Evolutionary conservation across 2,888 invertebrate species (phyloP).

Genomic region (Ernsta delagoae): DNA sequence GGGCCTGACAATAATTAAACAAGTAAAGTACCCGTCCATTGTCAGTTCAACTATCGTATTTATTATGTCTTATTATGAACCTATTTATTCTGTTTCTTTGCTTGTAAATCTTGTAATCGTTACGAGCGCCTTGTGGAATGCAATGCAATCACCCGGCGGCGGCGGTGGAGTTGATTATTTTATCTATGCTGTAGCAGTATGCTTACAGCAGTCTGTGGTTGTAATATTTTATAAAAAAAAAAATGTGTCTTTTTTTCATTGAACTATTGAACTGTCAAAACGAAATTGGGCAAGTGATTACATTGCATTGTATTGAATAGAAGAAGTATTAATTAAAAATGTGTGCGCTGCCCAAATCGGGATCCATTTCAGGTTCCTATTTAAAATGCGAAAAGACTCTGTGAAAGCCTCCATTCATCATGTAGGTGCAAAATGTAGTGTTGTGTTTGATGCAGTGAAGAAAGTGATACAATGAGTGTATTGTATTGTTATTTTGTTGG

Average conservation of each 20-base stretch:
- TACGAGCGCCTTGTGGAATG: too few species aligned
- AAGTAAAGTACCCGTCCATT: too few species aligned
- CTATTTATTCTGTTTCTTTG: too few species aligned
- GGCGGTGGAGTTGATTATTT: too few species aligned
- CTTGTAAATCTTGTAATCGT: too few species aligned
- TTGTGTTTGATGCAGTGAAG: slow-evolving; percentile 52
- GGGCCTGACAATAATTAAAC: too few species aligned
- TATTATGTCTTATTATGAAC: too few species aligned
- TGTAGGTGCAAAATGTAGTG: slow-evolving; percentile 67
- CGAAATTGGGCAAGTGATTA: slow-evolving; percentile 53
- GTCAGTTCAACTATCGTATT: too few species aligned
- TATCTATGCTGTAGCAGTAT: too few species aligned
- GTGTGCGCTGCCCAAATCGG: slow-evolving; percentile 49
- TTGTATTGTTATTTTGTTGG: slow-evolving; percentile 44
- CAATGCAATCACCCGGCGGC: too few species aligned
- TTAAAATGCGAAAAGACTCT: slow-evolving; percentile 65
- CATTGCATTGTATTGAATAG: slow-evolving; percentile 53
- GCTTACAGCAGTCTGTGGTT: too few species aligned
- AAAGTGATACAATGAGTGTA: slow-evolving; percentile 52
- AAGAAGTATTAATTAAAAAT: slow-evolving; percentile 58
- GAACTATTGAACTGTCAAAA: slow-evolving; percentile 38
- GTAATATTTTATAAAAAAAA: neutral
- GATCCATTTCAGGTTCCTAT: slow-evolving; percentile 48
- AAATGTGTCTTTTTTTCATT: neutral
- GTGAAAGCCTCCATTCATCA: slow-evolving; percentile 54